phyloP scores from a whole-genome alignment of 2,113 vertebrate species.

The Nettapus auritus region DNA sequence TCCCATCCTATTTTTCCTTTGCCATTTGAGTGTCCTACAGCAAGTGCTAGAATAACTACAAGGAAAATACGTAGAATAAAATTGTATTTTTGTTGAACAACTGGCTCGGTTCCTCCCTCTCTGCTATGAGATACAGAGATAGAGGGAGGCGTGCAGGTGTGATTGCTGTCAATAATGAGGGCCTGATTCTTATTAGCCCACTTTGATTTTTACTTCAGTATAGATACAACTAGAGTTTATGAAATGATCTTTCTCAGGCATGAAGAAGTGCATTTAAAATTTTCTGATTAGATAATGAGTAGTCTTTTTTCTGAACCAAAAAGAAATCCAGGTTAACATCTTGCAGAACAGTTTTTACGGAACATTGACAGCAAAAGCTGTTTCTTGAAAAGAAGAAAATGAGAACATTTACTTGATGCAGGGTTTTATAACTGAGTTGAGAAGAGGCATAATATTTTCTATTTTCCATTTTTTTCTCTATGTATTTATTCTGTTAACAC shows the following conservation, averaged over 20 bases:
- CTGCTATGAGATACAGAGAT: neutral
- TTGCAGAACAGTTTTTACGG: constrained; percentile 25
- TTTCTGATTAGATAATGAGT: constrained; percentile 38
- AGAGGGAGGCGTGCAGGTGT: neutral
- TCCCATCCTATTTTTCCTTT: neutral
- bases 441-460: constrained; percentile 33
- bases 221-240: neutral
- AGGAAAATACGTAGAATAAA: neutral
- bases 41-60: neutral
- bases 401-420: constrained; percentile 32
- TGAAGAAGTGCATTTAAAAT: neutral
- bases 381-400: constrained; percentile 55
- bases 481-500: constrained; percentile 21
- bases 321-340: constrained; percentile 41
- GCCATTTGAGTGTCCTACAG: neutral
- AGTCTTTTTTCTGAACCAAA: constrained; percentile 28
- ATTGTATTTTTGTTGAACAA: neutral
- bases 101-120: neutral
- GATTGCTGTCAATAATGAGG: neutral
- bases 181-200: neutral
- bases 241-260: neutral
- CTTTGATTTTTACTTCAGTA: neutral
- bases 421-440: constrained; percentile 4
- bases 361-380: constrained; percentile 39
- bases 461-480: constrained; percentile 4